phyloP scores from a whole-genome alignment of 35 echinoderm and acorn worm species.

The Lytechinus variegatus region DNA sequence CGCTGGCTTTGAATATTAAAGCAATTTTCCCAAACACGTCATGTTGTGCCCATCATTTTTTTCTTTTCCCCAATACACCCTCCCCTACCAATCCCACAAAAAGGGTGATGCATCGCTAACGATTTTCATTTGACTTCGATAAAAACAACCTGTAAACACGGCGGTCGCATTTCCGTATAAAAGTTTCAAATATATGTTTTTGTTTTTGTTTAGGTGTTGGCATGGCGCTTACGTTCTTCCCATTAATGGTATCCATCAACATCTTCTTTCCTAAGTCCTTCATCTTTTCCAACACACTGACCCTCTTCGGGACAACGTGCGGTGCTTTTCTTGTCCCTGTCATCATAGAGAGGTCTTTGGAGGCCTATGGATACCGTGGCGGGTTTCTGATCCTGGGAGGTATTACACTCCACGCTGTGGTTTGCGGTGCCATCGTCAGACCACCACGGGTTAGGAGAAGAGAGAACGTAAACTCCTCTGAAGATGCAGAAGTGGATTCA shows the following conservation, averaged over 20 bases:
- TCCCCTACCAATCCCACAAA: too few species aligned
- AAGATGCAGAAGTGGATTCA: not conserved
- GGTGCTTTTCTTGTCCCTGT: not conserved
- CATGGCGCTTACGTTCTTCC: not conserved
- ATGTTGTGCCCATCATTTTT: too few species aligned
- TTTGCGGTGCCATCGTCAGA: not conserved
- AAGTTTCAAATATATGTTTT: too few species aligned
- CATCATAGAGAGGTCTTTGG: slow-evolving; percentile 21
- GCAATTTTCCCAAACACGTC: too few species aligned
- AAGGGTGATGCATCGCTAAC: too few species aligned
- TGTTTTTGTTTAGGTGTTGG: not conserved
- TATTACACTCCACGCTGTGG: slow-evolving; percentile 6
- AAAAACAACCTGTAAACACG: too few species aligned
- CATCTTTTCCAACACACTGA: slow-evolving; percentile 35
- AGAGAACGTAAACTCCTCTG: not conserved
- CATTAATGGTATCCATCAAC: not conserved
- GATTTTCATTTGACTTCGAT: too few species aligned
- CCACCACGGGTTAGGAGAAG: not conserved
- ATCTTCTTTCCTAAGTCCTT: not conserved
- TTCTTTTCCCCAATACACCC: too few species aligned
- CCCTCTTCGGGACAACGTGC: slow-evolving; percentile 17
- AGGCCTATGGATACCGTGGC: slow-evolving; percentile 25
- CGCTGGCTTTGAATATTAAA: too few species aligned
- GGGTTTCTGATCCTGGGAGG: slow-evolving; percentile 11
- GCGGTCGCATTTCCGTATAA: too few species aligned